Evolutionary conservation across 2,797 vertebrate genomes (phyloP), one percentile per base, ranked within the genome.

Genomic region (Alectoris magna): DNA sequence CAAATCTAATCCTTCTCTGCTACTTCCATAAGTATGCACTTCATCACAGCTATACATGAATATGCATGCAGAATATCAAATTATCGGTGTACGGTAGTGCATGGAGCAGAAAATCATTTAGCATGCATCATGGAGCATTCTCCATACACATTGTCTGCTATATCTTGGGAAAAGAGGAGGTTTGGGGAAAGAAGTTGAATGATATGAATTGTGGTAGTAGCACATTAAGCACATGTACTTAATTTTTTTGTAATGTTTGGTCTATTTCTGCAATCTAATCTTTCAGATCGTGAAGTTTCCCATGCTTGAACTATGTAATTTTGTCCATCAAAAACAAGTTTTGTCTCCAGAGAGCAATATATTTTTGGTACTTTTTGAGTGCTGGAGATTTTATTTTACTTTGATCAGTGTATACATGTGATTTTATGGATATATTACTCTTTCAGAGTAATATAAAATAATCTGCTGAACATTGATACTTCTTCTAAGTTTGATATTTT

Each of bases 51-150:
- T 62, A 12, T 23, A 6, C 3, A 46, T 44, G 43, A 80, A 87
- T 34, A 29, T 53, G 51, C 39, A 29, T 39, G 31, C 39, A 77
- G 74, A 53, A 64, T 60, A 41, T 29, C 43, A 53, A 94, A 49
- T 67, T 17, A 80, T 46, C 68, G 38, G 3, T 48, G 44, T 64
- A 34, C 9, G 16, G 29, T 9, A 58, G 41, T 3, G 48, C 14
- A 60, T 75, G 56, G 5, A 80, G 51, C 71, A 95, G 44, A 64
- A 87, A 70, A 53, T 27, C 17, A 64, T 60, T 72, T 49, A 39
- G 36, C 39, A 49, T 4, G 38, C 41, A 70, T 56, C 63, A 44
- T 3, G 18, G 71, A 41, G 39, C 67, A 19, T 51, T 78, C 84
- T 44, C 2, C 0, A 49, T 10, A 3, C 39, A 18, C 39, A 67